Base-by-base conservation (phyloP, 1,140 invertebrate species). In the Drosophila lacteicornis region DNA sequence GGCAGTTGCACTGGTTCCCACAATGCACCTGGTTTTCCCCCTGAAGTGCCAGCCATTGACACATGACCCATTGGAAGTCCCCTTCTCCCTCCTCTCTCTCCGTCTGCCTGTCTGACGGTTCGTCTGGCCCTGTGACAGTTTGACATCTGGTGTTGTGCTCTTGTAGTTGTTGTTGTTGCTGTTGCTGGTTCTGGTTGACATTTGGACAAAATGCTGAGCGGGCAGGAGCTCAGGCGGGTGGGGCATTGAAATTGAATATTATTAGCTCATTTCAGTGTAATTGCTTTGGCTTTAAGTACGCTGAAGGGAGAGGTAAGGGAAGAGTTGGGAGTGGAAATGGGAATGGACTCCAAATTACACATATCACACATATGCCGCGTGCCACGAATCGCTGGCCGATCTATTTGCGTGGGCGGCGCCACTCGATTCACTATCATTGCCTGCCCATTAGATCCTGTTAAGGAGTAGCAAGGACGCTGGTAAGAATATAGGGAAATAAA, bases 181-280 rank as follows among this genome's bases (percentile, higher is more conserved):
- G 17, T 38, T 55, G 53, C 67, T 74, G 79, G 71, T 76, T 56
- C 33, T 51, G 83, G 43, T 82, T 82, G 82, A 86, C 82, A 83
- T 82, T 86, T 71, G 55, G 83, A 86, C 82, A 87, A 86, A 86
- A 87, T 45, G 83, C 66, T 70, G 66, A 62, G 51, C 59, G 53
- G 69, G 43, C 51, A 36, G 49, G 56, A 30, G 27, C 5, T 30
- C 71, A 13, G 17, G 12, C 3, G 45, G 11, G 11, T 5, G 13
- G 53, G 11, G 69, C 57, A 53, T 73, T 79, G 62, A 83, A 86
- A 83, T 86, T 83, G 83, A 86, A 86, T 87, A 80, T 86, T 70
- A 88, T 86, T 86, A 82, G 83, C 79, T 78, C 71, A 71, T 70
- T 83, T 66, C 56, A 49, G 47, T 53, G 65, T 87, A 82, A 85